A percentile compares a stretch with the other conserved stretches of the same genome.
phyloP scores from a whole-genome alignment of 2,113 vertebrate genomes.

The Ptilonorhynchus violaceus region DNA sequence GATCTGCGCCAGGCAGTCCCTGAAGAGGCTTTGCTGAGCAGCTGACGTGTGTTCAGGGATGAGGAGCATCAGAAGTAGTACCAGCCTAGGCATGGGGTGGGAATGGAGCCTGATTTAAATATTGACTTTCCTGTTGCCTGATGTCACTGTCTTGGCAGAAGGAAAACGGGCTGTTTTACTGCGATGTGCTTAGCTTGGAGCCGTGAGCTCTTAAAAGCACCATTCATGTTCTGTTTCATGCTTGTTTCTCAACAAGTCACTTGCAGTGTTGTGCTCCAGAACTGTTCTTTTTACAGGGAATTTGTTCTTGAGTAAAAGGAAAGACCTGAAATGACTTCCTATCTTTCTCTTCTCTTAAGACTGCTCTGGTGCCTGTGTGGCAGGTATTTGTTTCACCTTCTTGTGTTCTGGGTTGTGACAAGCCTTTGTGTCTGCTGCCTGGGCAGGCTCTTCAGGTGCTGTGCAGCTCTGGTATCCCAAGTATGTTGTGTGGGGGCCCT shows the following conservation, averaged over 20 bases:
- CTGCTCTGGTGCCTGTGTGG: neutral
- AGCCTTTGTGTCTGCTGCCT: neutral
- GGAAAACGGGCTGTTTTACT: neutral
- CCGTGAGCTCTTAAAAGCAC: neutral
- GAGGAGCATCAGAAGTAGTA: neutral
- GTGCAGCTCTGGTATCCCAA: neutral
- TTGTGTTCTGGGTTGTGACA: neutral
- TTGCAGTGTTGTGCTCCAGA: neutral
- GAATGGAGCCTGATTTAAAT: neutral
- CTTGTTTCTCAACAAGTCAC: neutral
- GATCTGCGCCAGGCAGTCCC: neutral
- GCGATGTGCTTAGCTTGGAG: neutral
- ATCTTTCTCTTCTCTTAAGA: neutral
- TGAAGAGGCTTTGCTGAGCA: neutral
- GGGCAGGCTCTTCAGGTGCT: neutral
- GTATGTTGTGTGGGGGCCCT: rapidly evolving
- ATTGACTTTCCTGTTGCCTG: neutral
- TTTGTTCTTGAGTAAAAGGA: neutral
- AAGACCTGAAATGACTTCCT: neutral
- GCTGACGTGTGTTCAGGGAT: neutral
- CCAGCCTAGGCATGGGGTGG: neutral
- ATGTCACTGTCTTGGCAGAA: neutral
- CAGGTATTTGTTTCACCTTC: neutral
- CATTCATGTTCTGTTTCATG: neutral
- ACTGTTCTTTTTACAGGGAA: neutral